Evolutionary conservation across 2,888 invertebrate genomes (phyloP).

Genomic region (Adelognathus sp.): DNA sequence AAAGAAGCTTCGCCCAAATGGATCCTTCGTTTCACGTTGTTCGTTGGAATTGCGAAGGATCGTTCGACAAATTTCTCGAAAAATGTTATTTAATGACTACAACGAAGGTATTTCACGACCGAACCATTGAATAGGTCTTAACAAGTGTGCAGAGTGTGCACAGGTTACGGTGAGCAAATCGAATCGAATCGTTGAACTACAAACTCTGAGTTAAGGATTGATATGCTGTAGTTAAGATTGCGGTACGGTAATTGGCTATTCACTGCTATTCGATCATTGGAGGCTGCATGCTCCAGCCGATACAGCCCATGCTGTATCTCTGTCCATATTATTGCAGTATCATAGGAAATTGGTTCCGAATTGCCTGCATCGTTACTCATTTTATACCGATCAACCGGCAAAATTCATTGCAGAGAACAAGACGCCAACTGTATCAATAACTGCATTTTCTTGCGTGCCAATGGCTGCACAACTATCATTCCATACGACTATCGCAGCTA

Average conservation of each 20-base stretch:
- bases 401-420: neutral
- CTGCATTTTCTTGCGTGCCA: neutral
- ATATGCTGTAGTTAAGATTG: neutral
- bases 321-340: neutral
- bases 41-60: neutral
- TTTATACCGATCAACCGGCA: neutral
- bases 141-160: neutral
- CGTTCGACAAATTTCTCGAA: neutral
- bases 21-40: neutral
- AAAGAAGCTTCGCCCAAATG: no score
- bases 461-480: neutral
- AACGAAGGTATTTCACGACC: neutral
- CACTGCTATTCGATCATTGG: neutral
- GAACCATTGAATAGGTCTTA: neutral
- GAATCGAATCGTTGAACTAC: neutral
- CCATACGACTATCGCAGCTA: neutral
- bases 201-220: neutral
- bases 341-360: neutral
- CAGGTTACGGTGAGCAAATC: neutral
- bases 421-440: neutral
- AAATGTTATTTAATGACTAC: neutral
- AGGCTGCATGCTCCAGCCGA: neutral
- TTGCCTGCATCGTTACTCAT: neutral
- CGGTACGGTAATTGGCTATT: neutral
- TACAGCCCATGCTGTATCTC: neutral